Percentiles rank a stretch among this genome's conserved stretches.
These are phyloP conservation scores for Eulemur macaco DNA, from an alignment of 2,113 vertebrate genomes.

Conservation along the genomic window DNA sequence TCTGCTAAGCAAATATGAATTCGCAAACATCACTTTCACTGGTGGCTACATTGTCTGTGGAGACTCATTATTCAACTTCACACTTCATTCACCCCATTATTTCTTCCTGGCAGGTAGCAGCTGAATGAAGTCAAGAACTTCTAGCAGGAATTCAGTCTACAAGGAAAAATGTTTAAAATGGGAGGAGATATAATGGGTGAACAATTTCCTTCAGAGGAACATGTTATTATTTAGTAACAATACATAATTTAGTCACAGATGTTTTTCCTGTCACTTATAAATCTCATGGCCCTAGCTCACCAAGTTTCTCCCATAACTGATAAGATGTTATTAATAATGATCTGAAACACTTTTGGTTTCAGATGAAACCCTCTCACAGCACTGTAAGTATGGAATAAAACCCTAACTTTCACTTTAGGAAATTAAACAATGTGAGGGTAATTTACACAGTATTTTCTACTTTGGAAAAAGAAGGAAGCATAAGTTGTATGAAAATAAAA, in stretches of 20 bases:
- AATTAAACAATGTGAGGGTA: neutral
- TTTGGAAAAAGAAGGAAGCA: neutral
- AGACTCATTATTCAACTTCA: neutral
- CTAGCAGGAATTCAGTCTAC: neutral
- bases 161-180: neutral
- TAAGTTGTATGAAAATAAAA: neutral
- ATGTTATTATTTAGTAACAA: neutral
- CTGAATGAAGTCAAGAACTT: neutral
- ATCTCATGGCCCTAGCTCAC: neutral
- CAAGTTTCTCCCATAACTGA: neutral
- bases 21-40: neutral
- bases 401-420: neutral
- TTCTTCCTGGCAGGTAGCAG: neutral
- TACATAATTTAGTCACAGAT: neutral
- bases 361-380: neutral
- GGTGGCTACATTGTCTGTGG: neutral
- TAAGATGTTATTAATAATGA: neutral
- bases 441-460: neutral
- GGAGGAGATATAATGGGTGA: neutral
- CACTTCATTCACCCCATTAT: neutral
- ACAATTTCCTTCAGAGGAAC: neutral
- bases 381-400: neutral
- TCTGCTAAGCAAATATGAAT: neutral
- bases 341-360: neutral
- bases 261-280: neutral